Evolutionary conservation across 2,888 invertebrate species (phyloP), one percentile per base, ranked within the genome.

Genomic region (Ichneumon xanthorius): DNA sequence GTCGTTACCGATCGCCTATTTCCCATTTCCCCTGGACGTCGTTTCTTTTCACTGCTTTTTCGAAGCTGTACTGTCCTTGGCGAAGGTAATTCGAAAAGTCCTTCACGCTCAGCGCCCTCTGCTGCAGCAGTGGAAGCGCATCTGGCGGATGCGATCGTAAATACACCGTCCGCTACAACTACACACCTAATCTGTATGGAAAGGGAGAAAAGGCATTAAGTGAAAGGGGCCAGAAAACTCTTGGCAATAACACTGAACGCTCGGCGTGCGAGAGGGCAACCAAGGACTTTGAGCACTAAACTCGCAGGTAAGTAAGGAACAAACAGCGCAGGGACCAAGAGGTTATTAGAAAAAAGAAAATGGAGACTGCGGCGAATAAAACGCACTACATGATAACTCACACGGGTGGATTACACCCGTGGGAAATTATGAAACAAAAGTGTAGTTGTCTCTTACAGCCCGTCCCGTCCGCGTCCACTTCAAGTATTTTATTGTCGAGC

Each of bases 351-450:
- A 22, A 30, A 40, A 45, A 14, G n/a, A 14, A 61, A 40, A 30
- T 58, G 26, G 19, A 48, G n/a, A 4, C 58, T 67, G 58, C 58
- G 48, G 55, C 53, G 40, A 14, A 73, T 75, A 53, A 61, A 67
- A 48, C 84, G 40, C 50, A 16, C 7, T 61, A 77, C 68, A 68
- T 48, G 77, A 84, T 68, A 73, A 84, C 81, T 72, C 55, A 63
- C 67, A 14, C 37, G 45, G 65, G 73, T 50, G 55, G 37, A 84
- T 81, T 71, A 73, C 45, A 70, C 81, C 68, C 78, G 70, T 48
- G 84, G 84, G 81, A 84, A 84, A 81, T 84, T 78, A 81, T 78
- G 58, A 61, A 61, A 75, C 68, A 40, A 11, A 83, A 75, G 48
- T 22, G 48, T 58, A 61, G 61, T 75, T 75, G 30, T 75, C 75